A percentile compares a stretch with the other conserved stretches of the same genome.
Conservation (phyloP, 2,888 invertebrate species). For the Synanthedon vespiformis region DNA sequence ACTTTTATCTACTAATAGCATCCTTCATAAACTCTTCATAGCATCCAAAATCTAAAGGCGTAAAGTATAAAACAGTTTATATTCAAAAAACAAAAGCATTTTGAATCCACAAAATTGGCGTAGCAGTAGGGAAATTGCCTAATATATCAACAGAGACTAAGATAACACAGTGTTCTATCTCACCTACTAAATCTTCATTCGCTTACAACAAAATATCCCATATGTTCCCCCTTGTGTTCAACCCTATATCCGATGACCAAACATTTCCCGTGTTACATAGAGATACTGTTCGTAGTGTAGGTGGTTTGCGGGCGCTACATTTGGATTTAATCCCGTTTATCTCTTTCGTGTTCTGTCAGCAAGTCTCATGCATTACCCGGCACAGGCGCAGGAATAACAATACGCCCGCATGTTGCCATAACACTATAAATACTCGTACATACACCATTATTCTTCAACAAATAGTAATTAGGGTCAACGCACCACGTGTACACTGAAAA, state of each 20-base stretch:
- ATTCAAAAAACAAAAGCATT: too few species aligned
- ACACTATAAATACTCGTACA: background rate
- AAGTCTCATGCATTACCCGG: slow-evolving; percentile 18
- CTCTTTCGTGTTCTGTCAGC: slow-evolving; percentile 22
- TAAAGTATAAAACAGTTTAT: too few species aligned
- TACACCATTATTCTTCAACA: background rate
- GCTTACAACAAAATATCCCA: slow-evolving; percentile 33
- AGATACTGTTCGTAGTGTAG: slow-evolving; percentile 13
- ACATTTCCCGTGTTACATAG: slow-evolving; percentile 10
- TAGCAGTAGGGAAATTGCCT: background rate
- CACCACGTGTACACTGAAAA: too few species aligned
- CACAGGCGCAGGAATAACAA: slow-evolving; percentile 33
- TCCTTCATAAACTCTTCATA: too few species aligned
- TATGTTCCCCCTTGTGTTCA: slow-evolving; percentile 23
- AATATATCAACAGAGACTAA: background rate
- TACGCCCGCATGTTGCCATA: slow-evolving; percentile 36
- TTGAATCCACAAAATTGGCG: too few species aligned
- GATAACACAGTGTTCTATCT: slow-evolving; percentile 10
- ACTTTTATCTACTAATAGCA: too few species aligned
- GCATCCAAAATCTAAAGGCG: too few species aligned
- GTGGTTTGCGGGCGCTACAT: slow-evolving; percentile 16
- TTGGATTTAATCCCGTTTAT: slow-evolving; percentile 43
- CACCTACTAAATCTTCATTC: slow-evolving; percentile 38
- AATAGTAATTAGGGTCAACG: background rate
- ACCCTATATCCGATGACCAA: slow-evolving; percentile 32